These are phyloP conservation scores for Zaprionus lachaisei DNA, from an alignment of 1,140 invertebrate genomes.

Conservation along the genomic window DNA sequence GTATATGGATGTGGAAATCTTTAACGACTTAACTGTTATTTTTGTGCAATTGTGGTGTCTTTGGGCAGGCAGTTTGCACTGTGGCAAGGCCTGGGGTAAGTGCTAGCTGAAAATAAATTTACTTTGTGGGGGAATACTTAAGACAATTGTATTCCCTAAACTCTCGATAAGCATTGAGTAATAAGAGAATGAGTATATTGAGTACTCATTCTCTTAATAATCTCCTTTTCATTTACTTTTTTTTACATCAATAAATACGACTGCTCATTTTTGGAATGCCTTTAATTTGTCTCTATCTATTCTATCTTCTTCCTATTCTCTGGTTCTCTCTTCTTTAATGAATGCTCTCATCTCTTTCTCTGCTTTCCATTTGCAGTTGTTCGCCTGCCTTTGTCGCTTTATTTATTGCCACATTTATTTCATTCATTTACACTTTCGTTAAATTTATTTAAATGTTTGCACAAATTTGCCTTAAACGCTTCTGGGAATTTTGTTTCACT, in stretches of 20 bases:
- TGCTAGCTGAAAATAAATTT: background rate
- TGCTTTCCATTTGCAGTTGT: background rate
- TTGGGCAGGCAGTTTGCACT: too few relatives aligned
- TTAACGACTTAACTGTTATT: background rate
- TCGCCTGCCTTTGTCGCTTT: background rate
- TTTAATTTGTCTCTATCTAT: too few relatives aligned
- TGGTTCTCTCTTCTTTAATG: background rate
- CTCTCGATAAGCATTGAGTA: too few relatives aligned
- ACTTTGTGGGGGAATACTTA: background rate
- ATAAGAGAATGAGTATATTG: too few relatives aligned
- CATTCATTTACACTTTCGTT: background rate
- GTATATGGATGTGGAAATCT: background rate
- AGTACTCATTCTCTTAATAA: too few relatives aligned
- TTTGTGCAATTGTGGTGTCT: background rate
- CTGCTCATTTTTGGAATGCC: too few relatives aligned
- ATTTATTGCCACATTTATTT: slow-evolving; percentile 4
- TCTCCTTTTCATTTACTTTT: too few relatives aligned
- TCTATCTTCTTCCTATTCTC: background rate
- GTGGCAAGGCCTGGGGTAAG: background rate
- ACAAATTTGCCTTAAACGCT: slow-evolving; percentile 6
- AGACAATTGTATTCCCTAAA: background rate
- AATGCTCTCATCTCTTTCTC: background rate
- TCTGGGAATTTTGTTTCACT: background rate
- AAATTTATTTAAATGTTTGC: slow-evolving; percentile 6
- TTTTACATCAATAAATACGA: too few relatives aligned